Conservation (phyloP, 1,140 invertebrate genomes). For the Vanessa tameamea region DNA sequence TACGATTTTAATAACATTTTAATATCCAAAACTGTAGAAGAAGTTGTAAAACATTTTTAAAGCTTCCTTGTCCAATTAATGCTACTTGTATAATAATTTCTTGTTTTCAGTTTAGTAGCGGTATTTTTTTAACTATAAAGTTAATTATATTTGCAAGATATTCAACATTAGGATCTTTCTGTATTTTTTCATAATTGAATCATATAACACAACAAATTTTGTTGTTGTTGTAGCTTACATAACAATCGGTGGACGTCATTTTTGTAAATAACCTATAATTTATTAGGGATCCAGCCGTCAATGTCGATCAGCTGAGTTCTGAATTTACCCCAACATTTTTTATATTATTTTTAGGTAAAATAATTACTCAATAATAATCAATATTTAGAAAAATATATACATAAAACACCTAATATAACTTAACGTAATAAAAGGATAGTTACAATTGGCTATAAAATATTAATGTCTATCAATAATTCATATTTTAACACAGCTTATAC, state of each 20-base stretch:
- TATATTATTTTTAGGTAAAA: too few species aligned
- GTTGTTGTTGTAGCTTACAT: conserved; percentile 72
- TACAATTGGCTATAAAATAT: too few species aligned
- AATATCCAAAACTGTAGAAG: not conserved
- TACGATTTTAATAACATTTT: conserved; percentile 7
- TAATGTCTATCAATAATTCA: too few species aligned
- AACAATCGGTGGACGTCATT: conserved; percentile 68
- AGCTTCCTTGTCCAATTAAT: not conserved
- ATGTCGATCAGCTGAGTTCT: conserved; percentile 35
- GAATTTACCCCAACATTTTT: not conserved
- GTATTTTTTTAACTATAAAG: not conserved
- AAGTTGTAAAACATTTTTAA: not conserved
- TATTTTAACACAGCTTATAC: too few species aligned
- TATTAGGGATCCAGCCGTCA: conserved; percentile 18
- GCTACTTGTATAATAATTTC: not conserved
- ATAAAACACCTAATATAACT: too few species aligned
- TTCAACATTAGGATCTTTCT: conserved; percentile 5
- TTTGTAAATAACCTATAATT: conserved; percentile 64
- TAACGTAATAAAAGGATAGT: too few species aligned
- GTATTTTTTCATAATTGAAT: conserved; percentile 3
- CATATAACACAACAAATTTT: conserved; percentile 46
- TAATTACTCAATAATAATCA: too few species aligned
- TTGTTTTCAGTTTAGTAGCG: conserved; percentile 5
- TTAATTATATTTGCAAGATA: conserved; percentile 7
- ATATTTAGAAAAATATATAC: too few species aligned